Evolutionary conservation across 2,888 invertebrate genomes (phyloP).

Genomic region (Lissocephala sabroskyi): DNA sequence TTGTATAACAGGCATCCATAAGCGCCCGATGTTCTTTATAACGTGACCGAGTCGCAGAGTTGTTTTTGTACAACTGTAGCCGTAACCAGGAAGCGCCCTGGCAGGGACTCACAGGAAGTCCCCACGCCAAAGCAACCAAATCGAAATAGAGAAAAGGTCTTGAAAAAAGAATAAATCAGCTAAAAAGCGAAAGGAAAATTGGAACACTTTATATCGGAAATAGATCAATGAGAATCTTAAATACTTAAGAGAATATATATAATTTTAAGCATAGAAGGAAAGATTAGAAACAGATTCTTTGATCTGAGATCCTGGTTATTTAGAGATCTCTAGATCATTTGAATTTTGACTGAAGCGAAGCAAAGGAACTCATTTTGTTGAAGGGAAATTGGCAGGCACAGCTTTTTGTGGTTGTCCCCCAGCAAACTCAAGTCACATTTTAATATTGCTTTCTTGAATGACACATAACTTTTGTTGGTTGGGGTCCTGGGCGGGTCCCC

Average conservation of each 20-base stretch:
- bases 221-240: too few relatives aligned
- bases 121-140: not conserved
- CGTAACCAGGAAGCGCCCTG: constrained; percentile 7
- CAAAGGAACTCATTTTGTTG: too few relatives aligned
- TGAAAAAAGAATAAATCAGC: not conserved
- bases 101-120: too few relatives aligned
- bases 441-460: constrained; percentile 53
- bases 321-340: too few relatives aligned
- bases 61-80: constrained; percentile 37
- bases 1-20: constrained; percentile 35
- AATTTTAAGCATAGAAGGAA: too few relatives aligned
- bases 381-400: too few relatives aligned
- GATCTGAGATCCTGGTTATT: too few relatives aligned
- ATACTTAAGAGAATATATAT: too few relatives aligned
- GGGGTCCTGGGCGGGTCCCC: constrained; percentile 6
- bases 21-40: constrained; percentile 24
- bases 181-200: not conserved
- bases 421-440: constrained; percentile 44
- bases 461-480: constrained; percentile 27
- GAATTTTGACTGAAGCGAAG: too few relatives aligned
- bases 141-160: not conserved
- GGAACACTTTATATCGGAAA: not conserved
- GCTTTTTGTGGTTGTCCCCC: not conserved
- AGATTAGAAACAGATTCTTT: too few relatives aligned
- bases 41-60: constrained; percentile 47